phyloP scores from a whole-genome alignment of 2,113 vertebrate species.

The Glaucidium brasilianum region DNA sequence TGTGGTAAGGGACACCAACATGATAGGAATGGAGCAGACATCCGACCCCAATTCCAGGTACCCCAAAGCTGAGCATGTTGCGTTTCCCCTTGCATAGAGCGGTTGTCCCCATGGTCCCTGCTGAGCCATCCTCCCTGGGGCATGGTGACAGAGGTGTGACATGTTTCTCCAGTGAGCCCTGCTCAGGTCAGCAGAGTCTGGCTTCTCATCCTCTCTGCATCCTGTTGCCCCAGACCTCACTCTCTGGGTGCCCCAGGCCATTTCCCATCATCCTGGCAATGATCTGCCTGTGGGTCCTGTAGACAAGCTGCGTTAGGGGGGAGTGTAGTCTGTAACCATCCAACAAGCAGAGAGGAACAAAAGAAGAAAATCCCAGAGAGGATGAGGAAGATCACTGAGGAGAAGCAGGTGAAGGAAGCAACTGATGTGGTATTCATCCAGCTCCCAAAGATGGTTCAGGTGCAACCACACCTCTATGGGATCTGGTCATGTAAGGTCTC shows the following conservation, averaged over 20 bases:
- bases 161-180: neutral
- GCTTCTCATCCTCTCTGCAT: neutral
- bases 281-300: neutral
- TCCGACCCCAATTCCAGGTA: neutral
- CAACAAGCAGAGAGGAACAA: neutral
- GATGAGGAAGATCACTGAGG: neutral
- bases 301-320: neutral
- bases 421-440: neutral
- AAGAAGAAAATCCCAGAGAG: neutral
- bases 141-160: neutral
- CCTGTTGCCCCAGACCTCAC: neutral
- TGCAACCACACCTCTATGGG: neutral
- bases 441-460: neutral
- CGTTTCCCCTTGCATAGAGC: neutral
- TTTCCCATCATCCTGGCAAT: neutral
- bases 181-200: neutral
- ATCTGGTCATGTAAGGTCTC: fast-evolving
- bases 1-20: fast-evolving
- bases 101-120: neutral
- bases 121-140: neutral
- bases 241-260: neutral
- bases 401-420: neutral
- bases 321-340: neutral
- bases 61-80: neutral
- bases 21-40: neutral